These are phyloP conservation scores for Trogon surrucura DNA, from an alignment of 2,113 vertebrate species.

Conservation along the genomic window DNA sequence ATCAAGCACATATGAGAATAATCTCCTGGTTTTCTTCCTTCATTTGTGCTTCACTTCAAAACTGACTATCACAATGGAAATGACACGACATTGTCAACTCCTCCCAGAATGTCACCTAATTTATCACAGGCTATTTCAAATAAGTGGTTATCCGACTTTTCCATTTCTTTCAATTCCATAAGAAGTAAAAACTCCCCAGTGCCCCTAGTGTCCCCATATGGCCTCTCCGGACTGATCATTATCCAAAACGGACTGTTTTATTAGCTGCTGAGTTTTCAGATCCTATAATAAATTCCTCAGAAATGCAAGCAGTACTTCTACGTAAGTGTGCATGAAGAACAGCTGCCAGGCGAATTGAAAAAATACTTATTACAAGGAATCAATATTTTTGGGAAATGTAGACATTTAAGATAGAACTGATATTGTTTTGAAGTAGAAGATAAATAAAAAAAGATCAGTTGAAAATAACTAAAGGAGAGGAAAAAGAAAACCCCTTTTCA, in stretches of 20 bases:
- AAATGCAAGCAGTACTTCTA: neutral
- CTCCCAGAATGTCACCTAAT: slow-evolving; percentile 50
- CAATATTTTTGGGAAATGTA: neutral
- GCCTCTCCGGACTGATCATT: slow-evolving; percentile 55
- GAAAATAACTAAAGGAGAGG: neutral
- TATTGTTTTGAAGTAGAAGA: neutral
- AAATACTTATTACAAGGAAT: neutral
- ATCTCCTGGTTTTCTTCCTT: neutral
- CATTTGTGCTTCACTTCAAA: slow-evolving; percentile 6
- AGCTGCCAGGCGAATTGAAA: neutral
- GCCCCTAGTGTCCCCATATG: slow-evolving; percentile 50
- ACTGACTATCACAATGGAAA: slow-evolving; percentile 54
- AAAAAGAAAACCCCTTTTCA: neutral
- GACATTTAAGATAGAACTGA: neutral
- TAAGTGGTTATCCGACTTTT: slow-evolving; percentile 39
- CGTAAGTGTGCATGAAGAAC: neutral
- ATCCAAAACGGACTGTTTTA: slow-evolving; percentile 60
- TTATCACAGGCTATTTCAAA: slow-evolving; percentile 48
- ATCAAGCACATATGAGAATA: neutral
- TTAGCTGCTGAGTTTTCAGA: slow-evolving; percentile 57
- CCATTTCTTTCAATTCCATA: slow-evolving; percentile 62
- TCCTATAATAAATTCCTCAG: slow-evolving; percentile 3
- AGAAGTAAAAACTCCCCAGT: slow-evolving; percentile 54
- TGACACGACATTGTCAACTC: slow-evolving; percentile 18
- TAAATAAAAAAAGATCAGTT: neutral